phyloP scores from a whole-genome alignment of 2,113 vertebrate genomes.

The Rhinopomastus cyanomelas region DNA sequence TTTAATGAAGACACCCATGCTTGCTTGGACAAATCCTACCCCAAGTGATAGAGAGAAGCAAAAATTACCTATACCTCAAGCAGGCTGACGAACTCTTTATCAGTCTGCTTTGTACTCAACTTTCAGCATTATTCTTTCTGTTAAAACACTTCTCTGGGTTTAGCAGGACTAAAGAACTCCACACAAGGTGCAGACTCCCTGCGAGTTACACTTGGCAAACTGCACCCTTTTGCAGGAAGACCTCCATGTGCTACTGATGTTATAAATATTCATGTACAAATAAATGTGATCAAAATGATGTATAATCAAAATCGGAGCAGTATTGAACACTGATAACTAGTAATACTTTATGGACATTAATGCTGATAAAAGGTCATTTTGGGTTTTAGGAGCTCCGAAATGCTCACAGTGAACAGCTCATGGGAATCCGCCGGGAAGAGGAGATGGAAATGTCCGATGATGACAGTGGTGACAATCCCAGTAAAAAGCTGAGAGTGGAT shows the following conservation, averaged over 20 bases:
- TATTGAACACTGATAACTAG: conserved; percentile 7
- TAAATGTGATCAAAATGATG: conserved; percentile 10
- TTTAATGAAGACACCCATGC: neutral
- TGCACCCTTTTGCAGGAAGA: neutral
- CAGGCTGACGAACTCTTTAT: neutral
- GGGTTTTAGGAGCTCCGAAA: conserved; percentile 90
- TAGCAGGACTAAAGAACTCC: neutral
- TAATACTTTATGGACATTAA: neutral
- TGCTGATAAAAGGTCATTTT: conserved; percentile 53
- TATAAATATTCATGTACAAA: conserved; percentile 35
- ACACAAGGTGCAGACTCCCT: no score
- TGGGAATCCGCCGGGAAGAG: conserved; percentile 93
- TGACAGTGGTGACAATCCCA: conserved; percentile 84
- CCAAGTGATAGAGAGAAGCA: neutral
- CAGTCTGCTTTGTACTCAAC: neutral
- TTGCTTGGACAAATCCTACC: neutral
- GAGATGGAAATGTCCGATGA: conserved; percentile 99
- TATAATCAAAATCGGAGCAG: conserved; percentile 23
- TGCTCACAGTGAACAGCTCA: conserved; percentile 94
- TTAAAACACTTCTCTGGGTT: neutral
- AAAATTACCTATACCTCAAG: neutral
- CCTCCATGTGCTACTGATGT: neutral
- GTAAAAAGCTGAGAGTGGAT: conserved; percentile 84
- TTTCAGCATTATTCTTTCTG: neutral
- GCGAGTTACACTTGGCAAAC: neutral